Base-by-base conservation (phyloP, 2,113 vertebrate genomes). In the Myodes glareolus region DNA sequence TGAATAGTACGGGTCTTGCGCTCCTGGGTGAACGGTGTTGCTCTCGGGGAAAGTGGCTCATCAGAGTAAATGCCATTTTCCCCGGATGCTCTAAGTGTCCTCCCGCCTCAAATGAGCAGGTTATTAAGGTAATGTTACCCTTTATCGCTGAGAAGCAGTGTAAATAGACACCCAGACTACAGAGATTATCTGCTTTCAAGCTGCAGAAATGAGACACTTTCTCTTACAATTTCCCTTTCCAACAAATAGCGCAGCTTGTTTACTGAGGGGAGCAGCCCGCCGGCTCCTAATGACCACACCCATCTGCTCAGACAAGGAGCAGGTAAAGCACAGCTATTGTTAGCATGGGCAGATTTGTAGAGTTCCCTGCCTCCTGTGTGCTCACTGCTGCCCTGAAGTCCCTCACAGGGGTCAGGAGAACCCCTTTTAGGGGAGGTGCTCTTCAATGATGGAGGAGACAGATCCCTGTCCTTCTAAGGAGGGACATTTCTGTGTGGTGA, bases 91-190 rank as follows among this genome's bases (percentile, higher is more conserved):
- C 86, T 98, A 98, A 98, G 97, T 98, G 96, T 76, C 89, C 93
- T 97, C 76, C 67, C 0, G 93, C 94, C 93, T 94, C 90, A 85
- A 89, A 95, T 8, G 25, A 97, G 98, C 87, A 33, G 94, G 96
- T 98, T 98, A 98, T 98, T 98, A 98, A 96, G 92, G 82, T 98
- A 98, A 98, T 97, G 95, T 97, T 98, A 95, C 95, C 94, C 93
- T 98, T 97, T 95, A 98, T 93, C 94, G 97, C 97, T 96, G 80
- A 95, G 94, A 96, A 97, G 97, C 94, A 63, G 75, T 92, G 94
- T 96, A 98, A 97, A 97, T 95, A 98, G 95, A 98, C 67, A 95
- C 94, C 95, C 93, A 96, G 94, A 89, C 39, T 31, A 36, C 55
- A 65, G 90, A 98, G 97, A 97, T 98, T 97, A 97, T 96, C 96